These are phyloP conservation scores for Mystacides longicornis DNA, from an alignment of 2,888 invertebrate species.

Conservation along the genomic window DNA sequence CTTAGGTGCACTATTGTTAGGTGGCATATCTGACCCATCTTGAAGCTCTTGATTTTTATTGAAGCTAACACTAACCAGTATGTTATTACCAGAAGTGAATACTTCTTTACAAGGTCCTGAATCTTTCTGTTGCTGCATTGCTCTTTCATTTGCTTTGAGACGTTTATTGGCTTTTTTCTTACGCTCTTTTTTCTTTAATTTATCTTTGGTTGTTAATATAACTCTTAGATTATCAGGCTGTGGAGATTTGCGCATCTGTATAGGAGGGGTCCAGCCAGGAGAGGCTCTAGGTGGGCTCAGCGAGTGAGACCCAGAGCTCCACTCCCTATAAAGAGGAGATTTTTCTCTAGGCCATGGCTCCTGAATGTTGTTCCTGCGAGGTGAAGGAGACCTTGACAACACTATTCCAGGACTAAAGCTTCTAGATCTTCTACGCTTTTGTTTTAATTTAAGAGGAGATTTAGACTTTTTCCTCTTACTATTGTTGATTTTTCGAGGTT, in stretches of 20 bases:
- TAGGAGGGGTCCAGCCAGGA: slow-evolving; percentile 58
- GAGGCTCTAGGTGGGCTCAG: slow-evolving; percentile 52
- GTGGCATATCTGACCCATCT: slow-evolving; percentile 32
- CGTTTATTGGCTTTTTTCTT: slow-evolving; percentile 41
- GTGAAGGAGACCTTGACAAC: slow-evolving; percentile 29
- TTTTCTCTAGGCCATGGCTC: slow-evolving; percentile 32
- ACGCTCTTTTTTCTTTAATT: slow-evolving; percentile 34
- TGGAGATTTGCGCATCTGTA: slow-evolving; percentile 35
- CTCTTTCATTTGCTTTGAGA: slow-evolving; percentile 39
- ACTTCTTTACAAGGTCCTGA: slow-evolving; percentile 78
- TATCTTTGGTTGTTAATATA: slow-evolving; percentile 51
- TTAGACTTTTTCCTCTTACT: slow-evolving; percentile 34
- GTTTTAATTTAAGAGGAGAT: slow-evolving; percentile 35
- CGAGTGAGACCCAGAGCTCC: slow-evolving; percentile 25
- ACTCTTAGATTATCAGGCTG: slow-evolving; percentile 51
- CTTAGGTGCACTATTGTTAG: slow-evolving; percentile 30
- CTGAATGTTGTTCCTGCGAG: slow-evolving; percentile 32
- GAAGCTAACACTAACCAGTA: slow-evolving; percentile 87
- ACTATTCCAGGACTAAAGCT: slow-evolving; percentile 36
- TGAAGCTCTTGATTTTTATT: slow-evolving; percentile 55
- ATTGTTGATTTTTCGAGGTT: slow-evolving; percentile 32
- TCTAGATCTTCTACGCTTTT: slow-evolving; percentile 20
- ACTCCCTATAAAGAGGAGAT: slow-evolving; percentile 29
- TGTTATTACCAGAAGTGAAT: slow-evolving; percentile 88
- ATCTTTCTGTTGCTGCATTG: slow-evolving; percentile 36